Base-by-base conservation (phyloP, 2,888 invertebrate genomes). In the Empis stercorea region DNA sequence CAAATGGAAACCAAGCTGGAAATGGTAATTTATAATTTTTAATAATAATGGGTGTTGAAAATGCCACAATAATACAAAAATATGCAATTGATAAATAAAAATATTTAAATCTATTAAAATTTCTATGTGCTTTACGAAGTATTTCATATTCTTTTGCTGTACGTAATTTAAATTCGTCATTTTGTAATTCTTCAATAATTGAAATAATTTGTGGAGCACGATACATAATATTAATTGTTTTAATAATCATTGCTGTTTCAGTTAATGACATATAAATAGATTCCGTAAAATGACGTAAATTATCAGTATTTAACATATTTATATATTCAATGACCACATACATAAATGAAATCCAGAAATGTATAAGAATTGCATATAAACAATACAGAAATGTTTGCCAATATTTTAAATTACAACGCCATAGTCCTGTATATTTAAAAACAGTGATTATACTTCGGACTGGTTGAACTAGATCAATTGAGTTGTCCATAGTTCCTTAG, bases 1-100 rank as follows among this genome's bases (percentile, higher is more conserved):
- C 61, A 37, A 66, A 65, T 9, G 62, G 65, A 45, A 63, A 56
- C 51, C 63, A 65, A 30, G 55, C 59, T 13, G 54, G 52, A 32
- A 58, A 62, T 2, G 64, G 62, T 41, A 65, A 39, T 7, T 57
- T 57, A 14, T 59, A 57, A 0, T 50, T 44, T 4, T 47, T 45
- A 45, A 52, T 56, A 3, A 57, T 23, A 10, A 40, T 27, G 6
- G 20, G 14, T 11, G 13, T 56, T 1, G 47, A 32, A 0, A 46
- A 0, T 0, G 54, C 49, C 32, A 56, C 57, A 2, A 20, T 15
- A 1, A 52, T 6, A 42, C 52, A 48, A 1, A 20, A 27, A 14
- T 13, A 34, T 34, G 34, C 34, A 7, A 52, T 51, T 0, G 30
- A 37, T 3, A 57, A 48, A 23, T 58, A 63, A 2, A 46, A 13